Evolutionary conservation across 2,797 vertebrate species (phyloP), one percentile per base, ranked within the genome.

Genomic region (Pipistrellus pygmaeus): DNA sequence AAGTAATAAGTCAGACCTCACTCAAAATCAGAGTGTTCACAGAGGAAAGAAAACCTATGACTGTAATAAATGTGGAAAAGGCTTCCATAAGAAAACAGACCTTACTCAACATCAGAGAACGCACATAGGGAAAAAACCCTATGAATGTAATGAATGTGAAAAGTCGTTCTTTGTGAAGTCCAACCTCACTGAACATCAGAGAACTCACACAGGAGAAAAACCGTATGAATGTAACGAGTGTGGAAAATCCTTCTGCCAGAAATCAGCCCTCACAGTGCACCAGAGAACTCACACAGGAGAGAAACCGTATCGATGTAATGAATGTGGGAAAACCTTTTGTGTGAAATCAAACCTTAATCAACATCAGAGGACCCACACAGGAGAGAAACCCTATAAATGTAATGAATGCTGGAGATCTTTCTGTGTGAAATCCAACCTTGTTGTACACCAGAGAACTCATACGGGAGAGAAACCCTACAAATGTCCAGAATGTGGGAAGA

Each of bases 151-250:
- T 0, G 88, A 96, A 20, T 97, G 95, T 46, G 93, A 82, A 30
- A 97, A 96, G 48, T 96, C 96, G 48, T 97, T 97, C 92, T 88
- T 90, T 17, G 92, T 97, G 46, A 97, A 95, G 41, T 90, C 92
- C 64, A 96, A 90, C 80, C 88, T 95, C 60, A 88, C 44, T 0
- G 90, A 97, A 66, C 93, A 96, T 71, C 93, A 91, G 85, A 93
- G 93, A 82, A 95, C 77, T 32, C 92, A 92, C 51, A 95, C 85
- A 0, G 95, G 95, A 41, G 96, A 97, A 13, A 94, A 96, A 38
- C 95, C 91, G 0, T 96, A 93, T 15, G 57, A 91, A 48, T 97
- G 91, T 64, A 46, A 48, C 4, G 80, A 97, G 6, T 95, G 97
- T 44, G 95, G 94, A 3, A 97, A 97, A 27, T 95, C 95, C 0